Evolutionary conservation across 2,888 invertebrate genomes (phyloP).

Genomic region (Flexamia atlantica): DNA sequence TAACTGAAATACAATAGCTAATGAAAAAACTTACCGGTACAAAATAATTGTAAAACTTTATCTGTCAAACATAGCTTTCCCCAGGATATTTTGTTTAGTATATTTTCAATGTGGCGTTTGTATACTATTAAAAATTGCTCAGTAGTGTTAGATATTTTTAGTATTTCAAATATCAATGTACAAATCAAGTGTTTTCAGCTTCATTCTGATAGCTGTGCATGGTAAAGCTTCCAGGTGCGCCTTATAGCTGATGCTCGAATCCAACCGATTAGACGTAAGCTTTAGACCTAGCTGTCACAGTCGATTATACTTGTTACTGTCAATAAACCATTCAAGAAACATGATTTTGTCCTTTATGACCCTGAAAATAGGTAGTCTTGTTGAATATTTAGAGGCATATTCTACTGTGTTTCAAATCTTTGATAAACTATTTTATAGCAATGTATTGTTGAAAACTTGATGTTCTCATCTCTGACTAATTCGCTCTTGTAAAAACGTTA

Average conservation of each 20-base stretch:
- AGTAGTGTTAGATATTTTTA: constrained; percentile 28
- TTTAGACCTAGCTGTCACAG: constrained; percentile 3
- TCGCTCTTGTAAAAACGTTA: no score
- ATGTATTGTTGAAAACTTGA: no score
- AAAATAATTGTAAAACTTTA: no score
- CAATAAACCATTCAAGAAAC: background rate
- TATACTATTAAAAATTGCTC: constrained; percentile 40
- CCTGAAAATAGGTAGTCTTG: no score
- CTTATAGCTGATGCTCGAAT: constrained; percentile 13
- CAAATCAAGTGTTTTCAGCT: constrained; percentile 15
- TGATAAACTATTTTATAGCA: no score
- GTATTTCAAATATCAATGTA: constrained; percentile 19
- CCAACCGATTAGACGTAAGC: constrained; percentile 27
- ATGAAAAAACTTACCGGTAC: no score
- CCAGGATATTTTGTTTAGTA: background rate
- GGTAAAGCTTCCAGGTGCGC: constrained; percentile 3
- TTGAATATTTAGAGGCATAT: no score
- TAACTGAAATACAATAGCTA: no score
- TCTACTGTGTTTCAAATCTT: no score
- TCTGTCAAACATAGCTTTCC: background rate
- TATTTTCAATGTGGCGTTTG: constrained; percentile 22
- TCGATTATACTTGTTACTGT: constrained; percentile 8
- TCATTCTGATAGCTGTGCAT: constrained; percentile 5
- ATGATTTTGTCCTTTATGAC: background rate
- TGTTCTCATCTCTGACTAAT: no score